Conservation (phyloP, 2,797 vertebrate species). For the Karalla daura region DNA sequence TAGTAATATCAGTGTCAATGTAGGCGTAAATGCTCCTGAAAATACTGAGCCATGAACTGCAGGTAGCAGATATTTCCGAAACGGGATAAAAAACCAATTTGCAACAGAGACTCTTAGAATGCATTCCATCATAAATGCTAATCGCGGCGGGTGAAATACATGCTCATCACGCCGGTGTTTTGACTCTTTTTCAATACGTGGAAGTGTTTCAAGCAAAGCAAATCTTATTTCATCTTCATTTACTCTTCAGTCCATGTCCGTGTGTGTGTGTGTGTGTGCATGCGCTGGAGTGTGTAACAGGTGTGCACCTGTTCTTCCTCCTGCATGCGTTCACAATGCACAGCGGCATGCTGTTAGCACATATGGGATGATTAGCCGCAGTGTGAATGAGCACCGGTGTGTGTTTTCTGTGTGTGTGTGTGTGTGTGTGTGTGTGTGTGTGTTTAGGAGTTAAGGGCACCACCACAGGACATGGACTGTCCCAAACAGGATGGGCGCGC, state of each 20-base stretch:
- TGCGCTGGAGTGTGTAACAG: constrained; percentile 63
- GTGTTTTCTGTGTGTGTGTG: constrained; percentile 44
- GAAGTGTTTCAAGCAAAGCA: constrained; percentile 33
- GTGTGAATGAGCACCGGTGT: constrained; percentile 44
- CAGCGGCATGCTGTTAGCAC: constrained; percentile 54
- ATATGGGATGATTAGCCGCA: constrained; percentile 71
- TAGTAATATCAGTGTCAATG: constrained; percentile 20
- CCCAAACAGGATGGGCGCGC: constrained; percentile 88
- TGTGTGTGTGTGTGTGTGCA: constrained; percentile 9
- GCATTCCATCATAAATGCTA: constrained; percentile 25
- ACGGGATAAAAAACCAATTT: constrained; percentile 55
- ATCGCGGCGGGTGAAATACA: constrained; percentile 28
- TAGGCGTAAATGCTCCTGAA: constrained; percentile 32
- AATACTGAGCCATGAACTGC: constrained; percentile 37
- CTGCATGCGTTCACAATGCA: constrained; percentile 41
- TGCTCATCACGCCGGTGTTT: constrained; percentile 6
- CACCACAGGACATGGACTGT: constrained; percentile 81
- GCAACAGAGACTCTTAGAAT: constrained; percentile 33
- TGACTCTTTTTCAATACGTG: constrained; percentile 33
- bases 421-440: constrained; percentile 61
- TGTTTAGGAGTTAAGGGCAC: constrained; percentile 75
- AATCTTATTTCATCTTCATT: constrained; percentile 57
- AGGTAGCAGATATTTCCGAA: constrained; percentile 47
- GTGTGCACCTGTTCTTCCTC: constrained; percentile 75
- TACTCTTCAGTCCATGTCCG: constrained; percentile 18